Evolutionary conservation across 2,797 vertebrate genomes (phyloP).

Genomic region (Pseudochirops corinnae): DNA sequence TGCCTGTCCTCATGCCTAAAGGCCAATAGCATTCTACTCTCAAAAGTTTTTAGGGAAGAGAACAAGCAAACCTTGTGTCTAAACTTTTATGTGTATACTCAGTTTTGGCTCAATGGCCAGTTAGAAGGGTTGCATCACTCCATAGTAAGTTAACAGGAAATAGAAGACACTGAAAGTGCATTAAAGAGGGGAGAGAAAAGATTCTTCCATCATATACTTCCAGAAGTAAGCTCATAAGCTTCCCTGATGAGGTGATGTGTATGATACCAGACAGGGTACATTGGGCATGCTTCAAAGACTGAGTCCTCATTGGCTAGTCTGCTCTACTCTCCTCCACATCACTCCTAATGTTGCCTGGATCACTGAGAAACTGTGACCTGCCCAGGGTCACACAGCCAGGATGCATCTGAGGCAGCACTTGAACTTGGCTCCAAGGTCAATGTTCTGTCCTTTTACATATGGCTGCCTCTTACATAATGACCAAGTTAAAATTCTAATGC

Average conservation of each 20-base stretch:
- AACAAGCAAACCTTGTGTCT: background rate
- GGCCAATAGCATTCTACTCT: background rate
- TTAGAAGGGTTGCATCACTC: background rate
- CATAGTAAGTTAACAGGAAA: background rate
- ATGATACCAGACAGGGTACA: background rate
- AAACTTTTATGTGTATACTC: background rate
- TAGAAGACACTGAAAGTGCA: background rate
- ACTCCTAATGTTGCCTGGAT: background rate
- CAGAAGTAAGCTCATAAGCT: background rate
- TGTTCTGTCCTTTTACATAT: background rate
- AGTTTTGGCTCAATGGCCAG: background rate
- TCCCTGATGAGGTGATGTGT: background rate
- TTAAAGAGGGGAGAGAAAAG: background rate
- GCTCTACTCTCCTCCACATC: background rate
- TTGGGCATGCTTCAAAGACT: background rate
- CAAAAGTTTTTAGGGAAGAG: background rate
- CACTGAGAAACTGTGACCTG: background rate
- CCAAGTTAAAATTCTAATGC: background rate
- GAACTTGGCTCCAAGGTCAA: background rate
- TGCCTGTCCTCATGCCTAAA: background rate
- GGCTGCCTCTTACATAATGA: background rate
- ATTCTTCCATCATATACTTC: background rate
- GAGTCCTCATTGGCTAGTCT: background rate
- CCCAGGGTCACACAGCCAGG: background rate
- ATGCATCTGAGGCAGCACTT: background rate